phyloP scores from a whole-genome alignment of 2,888 invertebrate species.

The Loripinus fragilis region DNA sequence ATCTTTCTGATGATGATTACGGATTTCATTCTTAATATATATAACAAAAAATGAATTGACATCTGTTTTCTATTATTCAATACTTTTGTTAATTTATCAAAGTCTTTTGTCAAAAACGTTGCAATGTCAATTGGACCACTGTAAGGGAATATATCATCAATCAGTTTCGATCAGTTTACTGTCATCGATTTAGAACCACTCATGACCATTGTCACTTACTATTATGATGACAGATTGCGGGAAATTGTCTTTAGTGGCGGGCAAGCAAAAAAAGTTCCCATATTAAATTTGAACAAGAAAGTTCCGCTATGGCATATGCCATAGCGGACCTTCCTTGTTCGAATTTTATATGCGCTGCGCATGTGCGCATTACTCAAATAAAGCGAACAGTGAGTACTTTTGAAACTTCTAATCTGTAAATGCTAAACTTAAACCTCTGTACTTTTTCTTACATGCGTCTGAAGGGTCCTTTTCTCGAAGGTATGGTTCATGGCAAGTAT shows the following conservation, averaged over 20 bases:
- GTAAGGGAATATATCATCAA: neutral
- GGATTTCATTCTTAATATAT: neutral
- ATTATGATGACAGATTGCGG: conserved; percentile 5
- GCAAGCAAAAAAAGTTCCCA: too few relatives aligned
- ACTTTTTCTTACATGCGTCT: too few relatives aligned
- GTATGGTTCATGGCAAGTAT: too few relatives aligned
- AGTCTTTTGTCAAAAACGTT: neutral
- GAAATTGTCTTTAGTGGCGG: neutral
- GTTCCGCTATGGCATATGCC: too few relatives aligned
- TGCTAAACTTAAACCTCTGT: too few relatives aligned
- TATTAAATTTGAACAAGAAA: too few relatives aligned
- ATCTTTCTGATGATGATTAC: neutral
- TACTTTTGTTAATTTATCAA: neutral
- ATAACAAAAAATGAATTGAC: conserved; percentile 3
- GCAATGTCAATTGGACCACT: neutral
- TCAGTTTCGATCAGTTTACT: neutral
- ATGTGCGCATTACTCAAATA: too few relatives aligned
- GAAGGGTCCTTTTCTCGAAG: too few relatives aligned
- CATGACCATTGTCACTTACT: neutral
- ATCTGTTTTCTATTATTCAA: conserved; percentile 12
- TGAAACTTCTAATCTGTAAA: too few relatives aligned
- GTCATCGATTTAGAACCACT: conserved; percentile 1
- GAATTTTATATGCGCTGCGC: too few relatives aligned
- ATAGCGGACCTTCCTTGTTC: too few relatives aligned
- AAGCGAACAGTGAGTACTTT: too few relatives aligned